Evolutionary conservation across 2,113 vertebrate species (phyloP).

Genomic region (Corythornis madagascariensis): DNA sequence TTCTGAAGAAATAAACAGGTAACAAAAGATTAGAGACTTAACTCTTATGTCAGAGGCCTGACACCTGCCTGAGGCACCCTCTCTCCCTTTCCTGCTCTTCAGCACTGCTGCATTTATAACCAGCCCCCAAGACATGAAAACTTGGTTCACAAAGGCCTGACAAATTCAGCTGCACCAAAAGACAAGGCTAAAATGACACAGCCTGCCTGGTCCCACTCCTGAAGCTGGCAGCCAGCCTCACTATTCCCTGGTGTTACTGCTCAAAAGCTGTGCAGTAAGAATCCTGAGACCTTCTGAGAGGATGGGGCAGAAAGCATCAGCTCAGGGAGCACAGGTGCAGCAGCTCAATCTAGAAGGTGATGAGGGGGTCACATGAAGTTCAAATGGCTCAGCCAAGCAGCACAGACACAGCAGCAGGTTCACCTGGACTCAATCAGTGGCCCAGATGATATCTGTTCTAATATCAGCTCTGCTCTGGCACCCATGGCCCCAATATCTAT

Average conservation of each 20-base stretch:
- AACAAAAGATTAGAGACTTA: neutral
- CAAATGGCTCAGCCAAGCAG: neutral
- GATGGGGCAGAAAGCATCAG: neutral
- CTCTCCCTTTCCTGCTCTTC: neutral
- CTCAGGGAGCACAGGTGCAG: neutral
- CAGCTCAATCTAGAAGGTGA: neutral
- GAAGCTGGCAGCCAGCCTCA: neutral
- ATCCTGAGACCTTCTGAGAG: neutral
- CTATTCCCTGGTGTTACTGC: neutral
- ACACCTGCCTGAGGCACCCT: neutral
- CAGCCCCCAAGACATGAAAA: neutral
- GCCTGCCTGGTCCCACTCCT: neutral
- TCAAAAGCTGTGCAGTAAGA: neutral
- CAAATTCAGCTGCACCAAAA: neutral
- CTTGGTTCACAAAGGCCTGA: neutral
- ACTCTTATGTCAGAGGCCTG: neutral
- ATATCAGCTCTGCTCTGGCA: neutral
- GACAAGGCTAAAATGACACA: neutral
- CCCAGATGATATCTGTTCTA: neutral
- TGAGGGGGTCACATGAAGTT: neutral
- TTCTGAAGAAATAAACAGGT: neutral
- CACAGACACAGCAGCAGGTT: neutral
- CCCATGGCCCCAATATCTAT: neutral
- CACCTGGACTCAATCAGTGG: fast-evolving
- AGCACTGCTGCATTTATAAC: neutral